Base-by-base conservation (phyloP, 2,888 invertebrate species). In the Thymelicus sylvestris region DNA sequence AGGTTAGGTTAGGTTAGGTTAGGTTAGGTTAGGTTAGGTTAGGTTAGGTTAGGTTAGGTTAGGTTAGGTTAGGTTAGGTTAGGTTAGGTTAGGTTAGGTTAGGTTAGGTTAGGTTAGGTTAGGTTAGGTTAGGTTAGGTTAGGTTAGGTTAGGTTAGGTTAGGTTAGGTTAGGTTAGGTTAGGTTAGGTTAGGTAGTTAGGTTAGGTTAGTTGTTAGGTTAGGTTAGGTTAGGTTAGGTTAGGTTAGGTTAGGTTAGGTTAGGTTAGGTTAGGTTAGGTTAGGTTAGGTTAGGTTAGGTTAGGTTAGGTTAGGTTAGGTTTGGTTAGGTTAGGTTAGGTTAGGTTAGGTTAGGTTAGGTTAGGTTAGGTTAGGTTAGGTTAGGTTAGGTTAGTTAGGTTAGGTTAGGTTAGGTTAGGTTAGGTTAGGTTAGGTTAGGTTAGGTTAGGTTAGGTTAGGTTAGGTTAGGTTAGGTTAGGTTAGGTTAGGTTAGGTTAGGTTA, bases 1-100 rank as follows among this genome's bases (percentile, higher is more conserved):
- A 50, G 50, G 50, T 50, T 50, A 50, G 50, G 50, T 50, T 50
- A 50, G 50, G 50, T 50, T 50, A 50, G 50, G 50, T 50, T 50
- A 50, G 50, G 50, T 50, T 50, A 50, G 50, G 50, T 50, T 50
- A 50, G 50, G 50, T 50, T 50, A 50, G 50, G 50, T 50, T 50
- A 50, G 50, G 50, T 50, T 50, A 50, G 50, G 50, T 50, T 50
- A 50, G 50, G 50, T 50, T 50, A 50, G 50, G 50, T 50, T 50
- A 50, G 50, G 50, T 47, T 50, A 50, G 50, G 50, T 50, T 50
- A 50, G 50, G 50, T 50, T 50, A 50, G 50, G 50, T 50, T 50
- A 50, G 50, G 50, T 50, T 50, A 50, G 50, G 50, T 50, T 50
- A 50, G 50, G 50, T 50, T 50, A 50, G 50, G 50, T 50, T 50